Percentiles rank a stretch among this genome's conserved stretches.
These are phyloP conservation scores for Lacanobia wlatinum DNA, from an alignment of 2,888 invertebrate genomes.

Conservation along the genomic window DNA sequence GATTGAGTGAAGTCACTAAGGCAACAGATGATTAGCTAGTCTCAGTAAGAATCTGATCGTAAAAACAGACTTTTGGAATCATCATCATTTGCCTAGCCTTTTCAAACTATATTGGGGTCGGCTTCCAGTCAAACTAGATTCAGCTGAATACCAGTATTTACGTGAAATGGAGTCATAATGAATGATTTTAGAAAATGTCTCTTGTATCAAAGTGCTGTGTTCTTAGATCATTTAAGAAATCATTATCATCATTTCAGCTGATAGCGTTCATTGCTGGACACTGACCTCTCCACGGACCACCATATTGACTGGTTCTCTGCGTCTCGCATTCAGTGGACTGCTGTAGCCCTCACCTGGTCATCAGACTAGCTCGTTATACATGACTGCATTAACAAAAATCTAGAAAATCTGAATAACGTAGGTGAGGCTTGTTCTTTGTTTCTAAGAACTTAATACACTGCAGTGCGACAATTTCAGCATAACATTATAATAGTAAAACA, in stretches of 20 bases:
- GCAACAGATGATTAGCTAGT: not conserved
- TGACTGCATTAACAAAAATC: not conserved
- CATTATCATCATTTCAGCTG: not conserved
- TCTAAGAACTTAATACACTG: conserved; percentile 9
- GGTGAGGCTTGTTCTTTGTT: not conserved
- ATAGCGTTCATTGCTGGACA: not conserved
- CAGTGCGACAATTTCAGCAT: conserved; percentile 38
- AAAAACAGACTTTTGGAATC: not conserved
- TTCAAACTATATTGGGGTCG: too few relatives aligned
- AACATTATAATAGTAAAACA: conserved; percentile 15
- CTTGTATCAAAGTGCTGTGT: too few relatives aligned
- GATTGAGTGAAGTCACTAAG: conserved; percentile 25
- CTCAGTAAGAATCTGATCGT: not conserved
- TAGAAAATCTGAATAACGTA: not conserved
- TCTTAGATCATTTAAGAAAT: not conserved
- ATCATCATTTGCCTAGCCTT: too few relatives aligned
- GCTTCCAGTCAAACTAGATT: too few relatives aligned
- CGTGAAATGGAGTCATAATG: not conserved
- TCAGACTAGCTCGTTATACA: not conserved
- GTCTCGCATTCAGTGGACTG: not conserved
- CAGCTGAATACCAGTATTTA: too few relatives aligned
- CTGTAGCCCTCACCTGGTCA: not conserved
- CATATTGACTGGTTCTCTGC: not conserved
- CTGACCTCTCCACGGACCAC: not conserved
- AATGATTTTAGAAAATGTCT: not conserved